Percentiles rank a stretch among this genome's conserved stretches.
Evolutionary conservation across 2,888 invertebrate species (phyloP).

Genomic region (Eristalis arbustorum): DNA sequence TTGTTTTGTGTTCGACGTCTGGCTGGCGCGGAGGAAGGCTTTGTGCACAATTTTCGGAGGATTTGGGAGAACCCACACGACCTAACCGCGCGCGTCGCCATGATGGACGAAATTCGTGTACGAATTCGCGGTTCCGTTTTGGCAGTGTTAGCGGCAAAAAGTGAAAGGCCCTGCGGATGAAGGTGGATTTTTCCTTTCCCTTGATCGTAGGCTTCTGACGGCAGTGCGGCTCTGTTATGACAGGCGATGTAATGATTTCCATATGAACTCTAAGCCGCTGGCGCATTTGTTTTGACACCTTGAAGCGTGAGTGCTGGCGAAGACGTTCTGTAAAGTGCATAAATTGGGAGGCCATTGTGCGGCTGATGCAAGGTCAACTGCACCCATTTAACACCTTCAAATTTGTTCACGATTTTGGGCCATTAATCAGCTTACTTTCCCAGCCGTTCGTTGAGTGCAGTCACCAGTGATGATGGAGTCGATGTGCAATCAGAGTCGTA

Average conservation of each 20-base stretch:
- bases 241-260: conserved; percentile 35
- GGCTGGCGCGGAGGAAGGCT: neutral
- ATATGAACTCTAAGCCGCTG: conserved; percentile 43
- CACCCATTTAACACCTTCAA: neutral
- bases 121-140: conserved; percentile 42
- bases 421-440: neutral
- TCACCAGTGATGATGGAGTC: no score
- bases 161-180: conserved; percentile 53
- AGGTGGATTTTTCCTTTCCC: conserved; percentile 59
- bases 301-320: neutral
- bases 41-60: conserved; percentile 17
- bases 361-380: neutral
- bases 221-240: neutral
- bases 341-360: neutral
- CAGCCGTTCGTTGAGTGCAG: neutral
- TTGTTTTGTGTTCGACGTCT: neutral
- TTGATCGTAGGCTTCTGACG: conserved; percentile 9
- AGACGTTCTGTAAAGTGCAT: neutral
- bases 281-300: conserved; percentile 48
- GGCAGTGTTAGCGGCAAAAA: conserved; percentile 25
- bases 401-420: neutral
- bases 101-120: conserved; percentile 62
- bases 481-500: neutral
- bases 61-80: conserved; percentile 62
- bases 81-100: neutral